Base-by-base conservation (phyloP, 2,888 invertebrate species). In the Villa cingulata region DNA sequence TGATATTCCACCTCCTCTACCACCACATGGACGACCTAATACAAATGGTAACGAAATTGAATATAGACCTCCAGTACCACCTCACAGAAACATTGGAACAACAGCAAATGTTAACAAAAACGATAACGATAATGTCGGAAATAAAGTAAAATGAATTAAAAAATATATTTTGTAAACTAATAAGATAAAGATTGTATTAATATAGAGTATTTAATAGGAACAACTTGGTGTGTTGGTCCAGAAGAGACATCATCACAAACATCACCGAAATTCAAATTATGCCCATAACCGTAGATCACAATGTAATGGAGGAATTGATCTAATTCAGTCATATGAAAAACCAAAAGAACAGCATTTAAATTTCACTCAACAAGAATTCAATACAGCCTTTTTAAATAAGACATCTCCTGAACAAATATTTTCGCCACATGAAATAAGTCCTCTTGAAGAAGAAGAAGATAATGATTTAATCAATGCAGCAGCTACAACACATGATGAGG, bases 31-130 rank as follows among this genome's bases (percentile, higher is more conserved):
- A 17, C 58, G 70, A 36, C 62, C 65, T 2, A 61, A 64, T 46
- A 60, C 59, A 56, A 70, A 66, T 65, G 70, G 64, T 54, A 70
- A 72, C 68, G 69, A 72, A 60, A 78, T 78, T 58, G 85, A 86
- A 55, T 88, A 89, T 70, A 77, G 83, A 56, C 88, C 89, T 5
- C 88, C 88, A n/a, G 86, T 89, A 48, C 89, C 89, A 19, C 90
- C 87, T 29, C 89, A 89, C 63, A 74, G 88, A 56, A 85, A 83
- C 68, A 75, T 84, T 36, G 77, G 77, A 19, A 71, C 77, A 45
- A 74, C 75, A 57, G 68, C 73, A 36, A 75, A 75, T 59, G 73
- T 72, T 58, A 20, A 20, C 17, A 67, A 66, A n/a, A 57, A 53
- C 45, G 54, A 56, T 15, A 53, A 48, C 38, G 51, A 51, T 27